A percentile compares a stretch with the other conserved stretches of the same genome.
phyloP scores from a whole-genome alignment of 2,113 vertebrate species.

The Copsychus sechellarum region DNA sequence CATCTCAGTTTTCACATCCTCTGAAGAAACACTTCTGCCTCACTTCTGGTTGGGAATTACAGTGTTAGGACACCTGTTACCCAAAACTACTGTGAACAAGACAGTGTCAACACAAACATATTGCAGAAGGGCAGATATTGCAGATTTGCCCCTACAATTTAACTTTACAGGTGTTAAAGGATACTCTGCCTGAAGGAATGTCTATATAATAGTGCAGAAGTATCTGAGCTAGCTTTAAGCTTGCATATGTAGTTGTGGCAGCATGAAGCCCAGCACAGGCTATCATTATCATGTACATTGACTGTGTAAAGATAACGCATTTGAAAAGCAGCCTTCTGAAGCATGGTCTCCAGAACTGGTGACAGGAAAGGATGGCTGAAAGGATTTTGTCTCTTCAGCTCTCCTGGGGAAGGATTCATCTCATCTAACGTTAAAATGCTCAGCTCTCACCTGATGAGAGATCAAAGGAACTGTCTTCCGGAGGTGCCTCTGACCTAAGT shows the following conservation, averaged over 20 bases:
- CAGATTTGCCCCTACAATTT: conserved; percentile 3
- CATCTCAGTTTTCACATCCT: not conserved
- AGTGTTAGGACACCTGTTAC: conserved; percentile 30
- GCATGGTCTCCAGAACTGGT: not conserved
- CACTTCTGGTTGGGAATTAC: conserved; percentile 36
- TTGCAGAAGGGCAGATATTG: not conserved
- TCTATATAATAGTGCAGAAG: conserved; percentile 35
- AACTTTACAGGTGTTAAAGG: conserved; percentile 47
- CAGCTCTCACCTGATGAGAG: not conserved
- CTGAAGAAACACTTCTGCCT: conserved; percentile 25
- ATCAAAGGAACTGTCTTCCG: not conserved
- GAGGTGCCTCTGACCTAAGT: conserved; percentile 26
- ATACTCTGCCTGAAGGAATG: conserved; percentile 34
- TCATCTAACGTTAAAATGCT: not conserved
- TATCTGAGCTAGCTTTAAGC: conserved; percentile 66
- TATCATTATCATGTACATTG: conserved; percentile 47
- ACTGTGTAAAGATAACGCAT: conserved; percentile 3
- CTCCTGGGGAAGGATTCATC: not conserved
- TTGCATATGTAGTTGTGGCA: conserved; percentile 57
- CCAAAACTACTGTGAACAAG: conserved; percentile 4
- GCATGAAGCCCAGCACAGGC: conserved; percentile 61
- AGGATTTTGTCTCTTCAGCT: not conserved
- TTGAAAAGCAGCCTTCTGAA: conserved; percentile 45
- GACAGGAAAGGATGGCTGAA: not conserved
- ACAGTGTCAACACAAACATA: not conserved